Evolutionary conservation across 1,140 invertebrate species (phyloP).

Genomic region (Thaumatotibia leucotreta): DNA sequence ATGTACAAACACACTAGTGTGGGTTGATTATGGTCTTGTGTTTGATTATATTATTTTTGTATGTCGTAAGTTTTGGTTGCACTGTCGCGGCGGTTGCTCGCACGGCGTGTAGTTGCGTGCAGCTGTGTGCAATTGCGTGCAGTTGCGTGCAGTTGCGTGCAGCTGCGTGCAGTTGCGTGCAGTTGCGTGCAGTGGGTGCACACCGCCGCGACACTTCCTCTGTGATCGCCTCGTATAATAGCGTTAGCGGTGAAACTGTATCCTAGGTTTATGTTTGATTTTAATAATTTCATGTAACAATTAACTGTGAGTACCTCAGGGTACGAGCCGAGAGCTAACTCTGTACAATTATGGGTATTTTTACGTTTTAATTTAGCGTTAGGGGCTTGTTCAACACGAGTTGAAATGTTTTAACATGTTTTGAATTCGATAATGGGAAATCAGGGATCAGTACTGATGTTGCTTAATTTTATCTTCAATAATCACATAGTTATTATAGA

Average conservation of each 20-base stretch:
- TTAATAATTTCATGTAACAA: slow-evolving; percentile 47
- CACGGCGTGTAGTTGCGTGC: not conserved
- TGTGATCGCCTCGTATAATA: slow-evolving; percentile 41
- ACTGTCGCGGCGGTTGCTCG: not conserved
- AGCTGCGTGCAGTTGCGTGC: not conserved
- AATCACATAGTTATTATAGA: slow-evolving; percentile 68
- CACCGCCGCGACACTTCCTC: slow-evolving; percentile 35
- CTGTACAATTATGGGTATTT: slow-evolving; percentile 55
- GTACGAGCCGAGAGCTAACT: slow-evolving; percentile 49
- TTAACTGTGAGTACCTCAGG: slow-evolving; percentile 32
- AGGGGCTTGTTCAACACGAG: slow-evolving; percentile 49
- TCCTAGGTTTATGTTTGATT: slow-evolving; percentile 32
- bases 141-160: not conserved
- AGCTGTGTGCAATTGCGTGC: not conserved
- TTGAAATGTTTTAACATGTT: slow-evolving; percentile 57
- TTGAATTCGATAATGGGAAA: slow-evolving; percentile 62
- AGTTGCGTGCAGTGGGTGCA: not conserved
- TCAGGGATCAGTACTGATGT: slow-evolving; percentile 63
- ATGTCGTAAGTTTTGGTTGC: not conserved
- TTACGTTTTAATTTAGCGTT: slow-evolving; percentile 60
- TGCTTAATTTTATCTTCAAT: slow-evolving; percentile 66
- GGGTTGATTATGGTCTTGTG: slow-evolving; percentile 9
- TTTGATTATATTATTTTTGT: slow-evolving; percentile 9
- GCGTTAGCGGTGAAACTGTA: slow-evolving; percentile 44
- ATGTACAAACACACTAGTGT: slow-evolving; percentile 13